These are phyloP conservation scores for Odontomachus brunneus DNA, from an alignment of 1,140 invertebrate species.

Conservation along the genomic window DNA sequence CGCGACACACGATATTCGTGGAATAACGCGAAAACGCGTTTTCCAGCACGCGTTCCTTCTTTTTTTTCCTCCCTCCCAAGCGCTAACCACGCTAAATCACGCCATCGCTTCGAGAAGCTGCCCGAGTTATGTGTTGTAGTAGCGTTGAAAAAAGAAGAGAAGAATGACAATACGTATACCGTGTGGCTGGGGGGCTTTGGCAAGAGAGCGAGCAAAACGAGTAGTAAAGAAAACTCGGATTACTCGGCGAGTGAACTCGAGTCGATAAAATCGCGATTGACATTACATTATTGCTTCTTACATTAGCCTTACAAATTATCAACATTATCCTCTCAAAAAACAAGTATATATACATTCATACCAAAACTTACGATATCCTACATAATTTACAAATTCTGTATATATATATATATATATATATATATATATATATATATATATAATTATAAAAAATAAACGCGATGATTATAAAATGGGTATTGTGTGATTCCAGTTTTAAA, in stretches of 20 bases:
- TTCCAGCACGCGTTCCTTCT: not conserved
- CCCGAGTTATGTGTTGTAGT: not conserved
- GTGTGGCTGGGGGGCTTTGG: conserved; percentile 37
- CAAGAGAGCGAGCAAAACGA: conserved; percentile 58
- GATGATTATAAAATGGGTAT: conserved; percentile 60
- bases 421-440: conserved; percentile 53
- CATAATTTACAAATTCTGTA: conserved; percentile 69
- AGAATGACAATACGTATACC: not conserved
- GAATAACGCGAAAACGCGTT: not conserved
- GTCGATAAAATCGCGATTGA: conserved; percentile 48
- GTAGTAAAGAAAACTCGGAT: conserved; percentile 55
- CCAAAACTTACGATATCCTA: conserved; percentile 61
- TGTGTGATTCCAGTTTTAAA: conserved; percentile 65
- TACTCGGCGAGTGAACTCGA: conserved; percentile 46
- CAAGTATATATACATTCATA: conserved; percentile 67
- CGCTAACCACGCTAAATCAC: conserved; percentile 11
- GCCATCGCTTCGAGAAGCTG: not conserved
- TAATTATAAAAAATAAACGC: conserved; percentile 75
- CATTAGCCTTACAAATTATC: conserved; percentile 58
- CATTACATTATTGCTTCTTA: conserved; percentile 54
- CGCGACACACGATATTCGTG: not conserved
- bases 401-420: not conserved
- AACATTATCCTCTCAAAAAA: conserved; percentile 56
- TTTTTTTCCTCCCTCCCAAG: not conserved
- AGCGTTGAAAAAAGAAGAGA: conserved; percentile 12